Percentiles rank a stretch among this genome's conserved stretches.
phyloP scores from a whole-genome alignment of 2,888 invertebrate species.

The Cantharis lateralis region DNA sequence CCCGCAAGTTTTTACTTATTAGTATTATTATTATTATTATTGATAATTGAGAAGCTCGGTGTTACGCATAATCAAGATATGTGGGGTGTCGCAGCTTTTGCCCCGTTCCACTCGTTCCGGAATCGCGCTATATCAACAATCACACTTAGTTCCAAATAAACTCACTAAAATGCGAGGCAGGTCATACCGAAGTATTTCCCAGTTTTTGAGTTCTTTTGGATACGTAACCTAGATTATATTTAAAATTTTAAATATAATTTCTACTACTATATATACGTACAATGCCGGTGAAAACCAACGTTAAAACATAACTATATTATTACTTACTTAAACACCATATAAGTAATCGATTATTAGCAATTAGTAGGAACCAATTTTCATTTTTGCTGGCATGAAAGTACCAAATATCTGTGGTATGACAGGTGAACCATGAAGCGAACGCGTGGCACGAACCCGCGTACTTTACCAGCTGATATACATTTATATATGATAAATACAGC shows the following conservation, averaged over 20 bases:
- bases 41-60: slow-evolving; percentile 17
- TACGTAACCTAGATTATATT: slow-evolving; percentile 55
- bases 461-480: slow-evolving; percentile 57
- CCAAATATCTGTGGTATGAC: slow-evolving; percentile 38
- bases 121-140: slow-evolving; percentile 62
- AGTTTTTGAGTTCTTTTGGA: slow-evolving; percentile 60
- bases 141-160: slow-evolving; percentile 78
- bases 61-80: slow-evolving; percentile 20
- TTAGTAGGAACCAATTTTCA: slow-evolving; percentile 59
- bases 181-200: slow-evolving; percentile 60
- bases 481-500: slow-evolving; percentile 58
- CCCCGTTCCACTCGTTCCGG: slow-evolving; percentile 35
- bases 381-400: slow-evolving; percentile 51
- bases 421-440: slow-evolving; percentile 46
- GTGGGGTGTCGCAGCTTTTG: slow-evolving; percentile 27
- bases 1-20: slow-evolving; percentile 12
- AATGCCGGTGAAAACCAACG: slow-evolving; percentile 56
- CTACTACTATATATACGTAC: slow-evolving; percentile 59
- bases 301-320: slow-evolving; percentile 56
- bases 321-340: slow-evolving; percentile 57
- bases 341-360: slow-evolving; percentile 54
- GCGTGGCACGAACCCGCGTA: slow-evolving; percentile 42
- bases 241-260: slow-evolving; percentile 57
- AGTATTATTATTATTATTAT: slow-evolving; percentile 1
- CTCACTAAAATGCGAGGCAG: slow-evolving; percentile 78